phyloP scores from a whole-genome alignment of 2,113 vertebrate species.

The Isichthys henryi region DNA sequence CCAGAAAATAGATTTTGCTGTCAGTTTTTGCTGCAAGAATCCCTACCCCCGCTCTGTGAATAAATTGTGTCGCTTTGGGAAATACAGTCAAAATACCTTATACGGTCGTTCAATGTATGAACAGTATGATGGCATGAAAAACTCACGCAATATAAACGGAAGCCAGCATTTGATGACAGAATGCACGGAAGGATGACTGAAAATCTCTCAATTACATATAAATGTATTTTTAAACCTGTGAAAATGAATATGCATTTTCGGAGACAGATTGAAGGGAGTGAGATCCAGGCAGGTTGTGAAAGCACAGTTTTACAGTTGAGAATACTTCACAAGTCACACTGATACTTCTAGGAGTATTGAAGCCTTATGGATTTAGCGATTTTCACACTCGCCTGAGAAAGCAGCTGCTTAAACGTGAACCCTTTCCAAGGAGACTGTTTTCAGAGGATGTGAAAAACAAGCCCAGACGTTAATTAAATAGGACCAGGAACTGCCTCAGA shows the following conservation, averaged over 20 bases:
- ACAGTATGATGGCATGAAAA: neutral
- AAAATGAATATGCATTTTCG: neutral
- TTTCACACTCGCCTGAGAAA: conserved; percentile 23
- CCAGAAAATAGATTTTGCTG: neutral
- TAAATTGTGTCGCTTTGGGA: neutral
- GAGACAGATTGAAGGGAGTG: neutral
- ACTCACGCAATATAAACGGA: neutral
- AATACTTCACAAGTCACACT: conserved; percentile 6
- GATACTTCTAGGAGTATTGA: neutral
- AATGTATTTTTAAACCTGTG: neutral
- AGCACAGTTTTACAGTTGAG: neutral
- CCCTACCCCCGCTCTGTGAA: neutral
- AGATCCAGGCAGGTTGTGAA: neutral
- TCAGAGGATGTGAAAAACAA: neutral
- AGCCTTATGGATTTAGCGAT: neutral
- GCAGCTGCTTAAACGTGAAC: conserved; percentile 21
- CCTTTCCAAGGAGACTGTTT: conserved; percentile 7
- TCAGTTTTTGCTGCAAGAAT: neutral
- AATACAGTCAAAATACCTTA: neutral
- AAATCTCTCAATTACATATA: neutral
- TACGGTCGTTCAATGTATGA: neutral
- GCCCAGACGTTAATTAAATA: neutral
- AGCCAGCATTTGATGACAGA: neutral
- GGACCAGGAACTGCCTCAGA: neutral
- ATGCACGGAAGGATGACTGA: neutral